Evolutionary conservation across 2,888 invertebrate genomes (phyloP), one percentile per base, ranked within the genome.

Genomic region (Cabera pusaria): DNA sequence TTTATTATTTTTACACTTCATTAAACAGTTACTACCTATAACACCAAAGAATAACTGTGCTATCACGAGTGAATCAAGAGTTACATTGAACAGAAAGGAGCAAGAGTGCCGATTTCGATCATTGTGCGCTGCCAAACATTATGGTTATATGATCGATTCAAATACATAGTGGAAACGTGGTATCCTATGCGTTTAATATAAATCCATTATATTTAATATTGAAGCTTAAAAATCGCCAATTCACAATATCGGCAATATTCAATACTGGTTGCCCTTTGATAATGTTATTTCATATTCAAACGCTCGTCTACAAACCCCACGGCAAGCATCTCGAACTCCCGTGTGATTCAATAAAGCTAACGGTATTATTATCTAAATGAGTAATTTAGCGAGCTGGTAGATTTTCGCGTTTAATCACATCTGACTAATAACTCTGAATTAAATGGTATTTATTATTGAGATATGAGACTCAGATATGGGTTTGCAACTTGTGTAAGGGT

Each of bases 311-410:
- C 42, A 38, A 26, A 28, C n/a, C 12, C 31, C 3, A 19, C 16
- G 4, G 14, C 16, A 19, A 44, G 49, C 36, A 37, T 24, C 42
- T 25, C 39, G 35, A 42, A 36, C 52, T 49, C 49, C 41, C 48
- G 37, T 38, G 47, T 59, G 58, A 72, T 75, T 77, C 71, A 79
- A 81, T 78, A 74, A 72, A 69, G 61, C 65, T 71, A 80, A 82
- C 79, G 70, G 79, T 55, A 19, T 55, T 45, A 75, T 80, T 81
- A 78, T 81, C 73, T 69, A 69, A 74, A 74, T 78, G 75, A 78
- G 77, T 80, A 78, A 81, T 73, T 80, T 70, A 72, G 65, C 64
- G 48, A 43, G 45, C 48, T 25, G 47, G 52, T 53, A 71, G 71
- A 73, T 72, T 68, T 68, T 70, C 64, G 64, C 70, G 56, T 66